Evolutionary conservation across 2,113 vertebrate genomes (phyloP).

Genomic region (Phrynosoma blainvillii): DNA sequence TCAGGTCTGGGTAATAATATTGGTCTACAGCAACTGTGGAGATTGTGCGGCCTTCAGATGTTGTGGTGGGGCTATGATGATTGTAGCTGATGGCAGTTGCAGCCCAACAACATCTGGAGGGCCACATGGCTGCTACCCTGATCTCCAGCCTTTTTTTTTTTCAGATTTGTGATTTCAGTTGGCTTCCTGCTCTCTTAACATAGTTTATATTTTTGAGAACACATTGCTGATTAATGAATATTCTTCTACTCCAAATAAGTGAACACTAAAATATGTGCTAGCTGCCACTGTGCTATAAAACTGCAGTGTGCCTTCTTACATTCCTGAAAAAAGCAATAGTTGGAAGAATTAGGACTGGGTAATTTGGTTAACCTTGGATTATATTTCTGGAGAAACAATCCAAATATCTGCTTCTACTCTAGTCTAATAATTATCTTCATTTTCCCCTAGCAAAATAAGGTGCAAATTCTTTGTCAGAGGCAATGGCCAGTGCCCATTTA

Average conservation of each 20-base stretch:
- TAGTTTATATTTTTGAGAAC: neutral
- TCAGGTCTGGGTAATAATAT: neutral
- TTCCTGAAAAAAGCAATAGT: neutral
- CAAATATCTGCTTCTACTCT: neutral
- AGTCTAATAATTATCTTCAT: neutral
- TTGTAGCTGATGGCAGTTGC: neutral
- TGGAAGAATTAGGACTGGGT: neutral
- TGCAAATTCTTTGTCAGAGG: slow-evolving; percentile 81
- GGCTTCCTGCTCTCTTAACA: neutral
- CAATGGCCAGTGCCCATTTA: slow-evolving; percentile 84
- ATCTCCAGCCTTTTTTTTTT: neutral
- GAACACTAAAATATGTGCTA: neutral
- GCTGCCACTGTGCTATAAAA: neutral
- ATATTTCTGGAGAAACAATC: neutral
- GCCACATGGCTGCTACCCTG: neutral
- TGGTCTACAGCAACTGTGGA: neutral
- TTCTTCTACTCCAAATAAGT: neutral
- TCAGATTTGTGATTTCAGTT: neutral
- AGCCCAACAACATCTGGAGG: no score
- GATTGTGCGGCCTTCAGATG: neutral
- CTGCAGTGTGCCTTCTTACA: neutral
- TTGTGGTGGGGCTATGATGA: neutral
- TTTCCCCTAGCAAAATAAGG: slow-evolving; percentile 78
- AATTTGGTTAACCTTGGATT: no score
- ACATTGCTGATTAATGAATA: neutral